Conservation (phyloP, 1,140 invertebrate genomes). For the Melitaea cinxia region DNA sequence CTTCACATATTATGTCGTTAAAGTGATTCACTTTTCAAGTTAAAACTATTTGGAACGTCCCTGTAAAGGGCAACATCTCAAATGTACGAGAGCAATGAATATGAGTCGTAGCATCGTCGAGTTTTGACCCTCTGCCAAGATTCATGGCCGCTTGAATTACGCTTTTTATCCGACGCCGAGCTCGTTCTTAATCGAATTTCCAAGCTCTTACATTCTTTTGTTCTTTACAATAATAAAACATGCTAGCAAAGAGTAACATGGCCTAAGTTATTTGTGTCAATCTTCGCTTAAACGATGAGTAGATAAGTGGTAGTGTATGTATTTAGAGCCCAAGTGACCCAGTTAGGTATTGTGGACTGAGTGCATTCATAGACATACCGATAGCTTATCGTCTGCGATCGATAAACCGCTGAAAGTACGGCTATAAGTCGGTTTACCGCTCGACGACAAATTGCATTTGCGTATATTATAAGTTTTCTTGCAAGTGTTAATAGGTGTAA, state of each 20-base stretch:
- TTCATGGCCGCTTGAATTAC: slow-evolving; percentile 16
- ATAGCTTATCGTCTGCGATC: slow-evolving; percentile 68
- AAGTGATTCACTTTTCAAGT: too few species aligned
- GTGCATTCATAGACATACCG: slow-evolving; percentile 46
- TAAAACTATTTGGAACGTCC: neutral
- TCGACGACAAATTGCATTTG: slow-evolving; percentile 17
- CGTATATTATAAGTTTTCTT: slow-evolving; percentile 10
- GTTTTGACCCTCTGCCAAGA: slow-evolving; percentile 24
- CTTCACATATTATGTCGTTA: too few species aligned
- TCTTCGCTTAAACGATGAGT: slow-evolving; percentile 34
- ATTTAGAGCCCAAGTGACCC: slow-evolving; percentile 61
- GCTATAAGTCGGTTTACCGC: slow-evolving; percentile 8
- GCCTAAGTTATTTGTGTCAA: slow-evolving; percentile 27
- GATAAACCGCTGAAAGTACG: slow-evolving; percentile 56
- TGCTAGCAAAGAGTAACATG: neutral
- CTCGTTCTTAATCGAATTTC: slow-evolving; percentile 18
- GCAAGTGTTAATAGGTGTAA: neutral
- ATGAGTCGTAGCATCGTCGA: neutral
- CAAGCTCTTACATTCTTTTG: slow-evolving; percentile 10
- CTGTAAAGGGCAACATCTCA: neutral
- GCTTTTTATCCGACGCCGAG: slow-evolving; percentile 15
- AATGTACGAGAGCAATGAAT: slow-evolving; percentile 2
- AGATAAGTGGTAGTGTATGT: slow-evolving; percentile 44
- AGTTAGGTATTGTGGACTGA: slow-evolving; percentile 50
- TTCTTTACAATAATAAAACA: slow-evolving; percentile 16